These are phyloP conservation scores for Oopsacas minuta DNA, from an alignment of 37 sponge, comb jelly and placozoan genomes.

Conservation along the genomic window DNA sequence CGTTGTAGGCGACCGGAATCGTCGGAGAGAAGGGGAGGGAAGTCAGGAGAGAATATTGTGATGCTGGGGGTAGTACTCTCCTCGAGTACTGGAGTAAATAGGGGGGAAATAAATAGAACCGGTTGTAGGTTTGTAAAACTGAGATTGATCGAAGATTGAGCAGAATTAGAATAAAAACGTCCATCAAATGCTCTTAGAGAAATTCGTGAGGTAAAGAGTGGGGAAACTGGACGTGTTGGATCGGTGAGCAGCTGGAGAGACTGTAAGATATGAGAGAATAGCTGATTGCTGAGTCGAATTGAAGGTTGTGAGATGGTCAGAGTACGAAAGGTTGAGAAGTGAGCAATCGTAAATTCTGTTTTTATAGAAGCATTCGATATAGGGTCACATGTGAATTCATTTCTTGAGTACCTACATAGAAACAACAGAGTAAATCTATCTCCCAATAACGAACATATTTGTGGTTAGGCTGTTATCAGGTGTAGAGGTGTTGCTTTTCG, in stretches of 20 bases:
- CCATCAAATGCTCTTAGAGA: slow-evolving; percentile 3
- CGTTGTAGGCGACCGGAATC: neutral
- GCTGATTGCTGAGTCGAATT: neutral
- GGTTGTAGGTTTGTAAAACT: neutral
- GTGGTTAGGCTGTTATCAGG: too few relatives aligned
- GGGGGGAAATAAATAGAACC: neutral
- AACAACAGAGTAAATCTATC: neutral
- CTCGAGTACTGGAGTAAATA: neutral
- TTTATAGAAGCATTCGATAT: neutral
- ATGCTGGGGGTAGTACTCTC: neutral
- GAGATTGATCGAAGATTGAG: neutral
- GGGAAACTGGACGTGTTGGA: neutral
- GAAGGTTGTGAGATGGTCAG: neutral
- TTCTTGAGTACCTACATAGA: neutral
- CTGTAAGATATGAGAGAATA: neutral
- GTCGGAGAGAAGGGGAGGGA: neutral
- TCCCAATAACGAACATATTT: too few relatives aligned
- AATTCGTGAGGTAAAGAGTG: neutral
- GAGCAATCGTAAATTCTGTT: neutral
- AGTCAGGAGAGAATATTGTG: neutral
- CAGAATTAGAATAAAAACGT: neutral
- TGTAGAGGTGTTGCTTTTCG: too few relatives aligned
- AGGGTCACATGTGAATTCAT: neutral
- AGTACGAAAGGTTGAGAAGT: neutral
- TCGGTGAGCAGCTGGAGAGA: neutral